Percentiles rank a stretch among this genome's conserved stretches.
These are phyloP conservation scores for Zootermopsis nevadensis DNA, from an alignment of 2,888 invertebrate genomes.

Conservation along the genomic window DNA sequence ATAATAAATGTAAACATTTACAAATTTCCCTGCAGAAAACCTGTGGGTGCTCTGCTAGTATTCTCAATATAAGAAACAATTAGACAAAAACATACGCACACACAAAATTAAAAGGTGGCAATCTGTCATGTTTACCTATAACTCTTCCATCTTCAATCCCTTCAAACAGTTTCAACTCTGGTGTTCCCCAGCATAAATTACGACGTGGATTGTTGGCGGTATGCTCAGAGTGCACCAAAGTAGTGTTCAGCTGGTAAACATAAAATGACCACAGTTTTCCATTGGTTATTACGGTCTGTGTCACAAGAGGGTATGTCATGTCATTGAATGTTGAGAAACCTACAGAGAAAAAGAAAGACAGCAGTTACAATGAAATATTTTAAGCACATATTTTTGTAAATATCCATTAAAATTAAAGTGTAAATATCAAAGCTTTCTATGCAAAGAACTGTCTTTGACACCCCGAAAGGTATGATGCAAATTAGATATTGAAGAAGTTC, in stretches of 20 bases:
- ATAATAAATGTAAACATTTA: too few relatives aligned
- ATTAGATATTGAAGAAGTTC: too few relatives aligned
- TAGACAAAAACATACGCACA: neutral
- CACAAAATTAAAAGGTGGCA: neutral
- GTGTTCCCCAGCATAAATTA: slow-evolving; percentile 85
- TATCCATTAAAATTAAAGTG: too few relatives aligned
- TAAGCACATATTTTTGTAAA: too few relatives aligned
- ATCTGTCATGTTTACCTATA: slow-evolving; percentile 57
- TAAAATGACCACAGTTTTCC: slow-evolving; percentile 89
- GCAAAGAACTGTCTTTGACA: too few relatives aligned
- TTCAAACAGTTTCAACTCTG: slow-evolving; percentile 79
- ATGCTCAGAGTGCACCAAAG: slow-evolving; percentile 72
- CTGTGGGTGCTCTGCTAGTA: too few relatives aligned
- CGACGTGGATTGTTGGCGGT: slow-evolving; percentile 73
- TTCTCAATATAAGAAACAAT: too few relatives aligned
- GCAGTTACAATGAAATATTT: too few relatives aligned
- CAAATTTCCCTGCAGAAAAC: too few relatives aligned
- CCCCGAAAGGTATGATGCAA: too few relatives aligned
- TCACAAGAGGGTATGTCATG: slow-evolving; percentile 88
- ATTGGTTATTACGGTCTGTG: slow-evolving; percentile 90
- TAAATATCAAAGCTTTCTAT: too few relatives aligned
- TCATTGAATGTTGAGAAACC: slow-evolving; percentile 92
- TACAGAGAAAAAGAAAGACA: neutral
- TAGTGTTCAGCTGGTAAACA: slow-evolving; percentile 93
- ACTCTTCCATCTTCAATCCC: slow-evolving; percentile 75